Conservation (phyloP, 2,797 vertebrate genomes). For the Notamacropus eugenii region DNA sequence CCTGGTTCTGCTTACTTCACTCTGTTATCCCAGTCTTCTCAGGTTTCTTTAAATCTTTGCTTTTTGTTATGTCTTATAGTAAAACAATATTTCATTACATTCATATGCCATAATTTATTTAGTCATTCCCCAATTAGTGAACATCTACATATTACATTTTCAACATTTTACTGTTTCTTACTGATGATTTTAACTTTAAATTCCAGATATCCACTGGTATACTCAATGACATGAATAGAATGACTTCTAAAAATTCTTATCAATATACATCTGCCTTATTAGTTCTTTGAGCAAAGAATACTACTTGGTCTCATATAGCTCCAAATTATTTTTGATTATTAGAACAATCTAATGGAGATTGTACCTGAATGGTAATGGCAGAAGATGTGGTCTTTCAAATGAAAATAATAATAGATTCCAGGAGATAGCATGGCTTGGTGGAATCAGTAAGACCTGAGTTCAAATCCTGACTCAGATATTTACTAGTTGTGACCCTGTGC, state of each 20-base stretch:
- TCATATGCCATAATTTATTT: not conserved
- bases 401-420: conserved; percentile 22
- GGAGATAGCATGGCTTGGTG: conserved; percentile 7
- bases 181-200: conserved; percentile 37
- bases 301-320: conserved; percentile 34
- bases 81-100: not conserved
- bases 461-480: not conserved
- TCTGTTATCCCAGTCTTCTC: not conserved
- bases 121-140: not conserved
- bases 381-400: conserved; percentile 38
- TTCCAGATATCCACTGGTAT: conserved; percentile 10
- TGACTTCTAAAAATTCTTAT: conserved; percentile 44
- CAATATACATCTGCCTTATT: conserved; percentile 13
- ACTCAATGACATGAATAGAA: conserved; percentile 21
- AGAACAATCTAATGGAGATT: conserved; percentile 1
- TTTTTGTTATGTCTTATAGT: not conserved
- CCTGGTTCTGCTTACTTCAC: not conserved
- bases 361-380: conserved; percentile 11
- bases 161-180: conserved; percentile 19
- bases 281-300: conserved; percentile 46
- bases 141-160: not conserved
- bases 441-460: not conserved
- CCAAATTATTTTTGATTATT: conserved; percentile 29
- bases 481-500: not conserved
- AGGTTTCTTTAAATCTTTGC: not conserved